These are phyloP conservation scores for Lerema accius DNA, from an alignment of 1,140 invertebrate species.

Conservation along the genomic window DNA sequence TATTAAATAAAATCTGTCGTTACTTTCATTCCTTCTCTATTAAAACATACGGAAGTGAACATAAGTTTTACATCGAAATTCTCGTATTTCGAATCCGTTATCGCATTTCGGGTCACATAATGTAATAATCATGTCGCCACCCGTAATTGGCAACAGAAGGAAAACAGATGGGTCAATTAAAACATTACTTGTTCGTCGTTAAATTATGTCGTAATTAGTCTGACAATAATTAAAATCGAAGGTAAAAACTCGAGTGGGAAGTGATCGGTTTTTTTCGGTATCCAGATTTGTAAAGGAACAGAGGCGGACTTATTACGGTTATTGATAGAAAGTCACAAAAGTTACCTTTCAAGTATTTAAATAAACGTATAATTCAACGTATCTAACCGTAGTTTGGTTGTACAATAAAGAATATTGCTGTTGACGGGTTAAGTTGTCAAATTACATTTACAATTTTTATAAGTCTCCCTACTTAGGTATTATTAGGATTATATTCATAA, in stretches of 20 bases:
- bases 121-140: slow-evolving; percentile 58
- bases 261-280: slow-evolving; percentile 59
- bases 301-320: slow-evolving; percentile 33
- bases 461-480: no score
- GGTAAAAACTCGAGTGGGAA: slow-evolving; percentile 70
- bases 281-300: slow-evolving; percentile 47
- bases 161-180: slow-evolving; percentile 70
- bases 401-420: no score
- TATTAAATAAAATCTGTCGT: no score
- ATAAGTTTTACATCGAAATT: no score
- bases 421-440: no score
- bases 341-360: not conserved
- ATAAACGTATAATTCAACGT: not conserved
- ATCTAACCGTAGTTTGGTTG: no score
- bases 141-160: slow-evolving; percentile 61
- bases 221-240: slow-evolving; percentile 72
- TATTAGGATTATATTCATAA: no score
- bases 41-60: no score
- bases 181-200: slow-evolving; percentile 70
- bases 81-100: no score
- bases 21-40: no score
- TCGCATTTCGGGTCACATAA: no score
- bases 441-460: no score
- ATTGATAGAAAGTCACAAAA: not conserved
- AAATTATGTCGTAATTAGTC: slow-evolving; percentile 75